Evolutionary conservation across 2,797 vertebrate species (phyloP).

Genomic region (Macrochelys suwanniensis): DNA sequence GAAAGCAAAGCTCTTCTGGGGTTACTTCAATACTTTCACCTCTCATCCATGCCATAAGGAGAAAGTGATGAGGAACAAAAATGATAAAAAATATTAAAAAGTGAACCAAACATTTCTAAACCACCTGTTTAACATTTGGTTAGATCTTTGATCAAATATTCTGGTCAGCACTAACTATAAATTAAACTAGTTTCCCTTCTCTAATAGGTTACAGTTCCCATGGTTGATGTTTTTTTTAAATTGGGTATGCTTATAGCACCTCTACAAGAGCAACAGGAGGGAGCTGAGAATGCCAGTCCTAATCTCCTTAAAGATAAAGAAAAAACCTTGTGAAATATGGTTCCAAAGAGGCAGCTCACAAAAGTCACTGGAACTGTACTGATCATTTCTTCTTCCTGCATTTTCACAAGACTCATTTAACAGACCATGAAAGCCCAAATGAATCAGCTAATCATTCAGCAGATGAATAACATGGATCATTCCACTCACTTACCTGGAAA

Average conservation of each 20-base stretch:
- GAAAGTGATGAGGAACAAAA: constrained; percentile 13
- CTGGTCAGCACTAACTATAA: background rate
- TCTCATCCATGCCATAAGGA: background rate
- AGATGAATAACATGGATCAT: background rate
- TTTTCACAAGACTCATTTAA: background rate
- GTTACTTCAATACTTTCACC: constrained; percentile 5
- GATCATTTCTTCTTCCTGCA: background rate
- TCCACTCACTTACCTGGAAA: background rate
- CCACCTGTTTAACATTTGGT: background rate
- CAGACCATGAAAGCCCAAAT: background rate
- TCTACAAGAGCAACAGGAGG: background rate
- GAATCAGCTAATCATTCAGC: background rate
- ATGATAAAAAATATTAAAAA: background rate
- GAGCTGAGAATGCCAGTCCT: background rate
- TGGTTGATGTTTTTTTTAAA: background rate
- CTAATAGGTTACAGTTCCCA: background rate
- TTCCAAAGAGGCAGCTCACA: background rate
- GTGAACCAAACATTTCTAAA: background rate
- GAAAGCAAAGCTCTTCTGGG: constrained; percentile 43
- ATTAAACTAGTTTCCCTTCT: background rate
- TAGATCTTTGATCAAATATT: background rate
- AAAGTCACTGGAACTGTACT: background rate
- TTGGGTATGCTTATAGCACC: background rate
- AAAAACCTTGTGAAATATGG: background rate
- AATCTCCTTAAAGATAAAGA: background rate